Evolutionary conservation across 2,113 vertebrate genomes (phyloP), one percentile per base, ranked within the genome.

Genomic region (Procapra przewalskii): DNA sequence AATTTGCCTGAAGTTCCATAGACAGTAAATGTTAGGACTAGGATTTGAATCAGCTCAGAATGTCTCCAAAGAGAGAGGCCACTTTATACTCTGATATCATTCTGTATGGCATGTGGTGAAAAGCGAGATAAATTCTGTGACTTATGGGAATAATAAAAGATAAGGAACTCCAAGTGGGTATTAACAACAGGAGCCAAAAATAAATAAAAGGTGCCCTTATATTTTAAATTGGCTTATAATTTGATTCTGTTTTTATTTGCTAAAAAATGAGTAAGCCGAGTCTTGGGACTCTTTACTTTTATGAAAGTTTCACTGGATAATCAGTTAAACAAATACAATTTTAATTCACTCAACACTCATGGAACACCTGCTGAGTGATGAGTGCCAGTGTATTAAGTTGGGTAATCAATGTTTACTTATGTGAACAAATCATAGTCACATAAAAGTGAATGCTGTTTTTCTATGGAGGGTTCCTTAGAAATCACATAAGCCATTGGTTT

Each of bases 231-330:
- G 23, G 6, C 33, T 81, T 96, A 79, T 23, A 88, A 91, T 62
- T 95, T 96, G 94, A 92, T 67, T 54, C 4, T 85, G 43, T 88
- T 94, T 10, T 10, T 91, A 60, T 84, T 91, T 93, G 29, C 25
- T 97, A 21, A 82, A 85, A 92, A 45, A 54, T 77, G 11, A 94
- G 23, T 90, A 67, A 87, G 31, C 7, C 52, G 64, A 31, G 9
- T 71, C 9, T 45, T 93, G 50, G 85, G 82, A 82, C 50, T 36
- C 31, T 17, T 79, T 87, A 9, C n/a, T 80, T 3, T 77, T 91
- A n/a, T 91, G 31, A 83, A 93, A 84, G 36, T 85, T 93, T 97
- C 90, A 59, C 77, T 88, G 90, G 17, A 80, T 92, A 7, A n/a
- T 25, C 79, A 27, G 36, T 31, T 50, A 94, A 89, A 75, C 5